A percentile compares a stretch with the other conserved stretches of the same genome.
phyloP scores from a whole-genome alignment of 2,113 vertebrate genomes.

The Nyctibius bracteatus region DNA sequence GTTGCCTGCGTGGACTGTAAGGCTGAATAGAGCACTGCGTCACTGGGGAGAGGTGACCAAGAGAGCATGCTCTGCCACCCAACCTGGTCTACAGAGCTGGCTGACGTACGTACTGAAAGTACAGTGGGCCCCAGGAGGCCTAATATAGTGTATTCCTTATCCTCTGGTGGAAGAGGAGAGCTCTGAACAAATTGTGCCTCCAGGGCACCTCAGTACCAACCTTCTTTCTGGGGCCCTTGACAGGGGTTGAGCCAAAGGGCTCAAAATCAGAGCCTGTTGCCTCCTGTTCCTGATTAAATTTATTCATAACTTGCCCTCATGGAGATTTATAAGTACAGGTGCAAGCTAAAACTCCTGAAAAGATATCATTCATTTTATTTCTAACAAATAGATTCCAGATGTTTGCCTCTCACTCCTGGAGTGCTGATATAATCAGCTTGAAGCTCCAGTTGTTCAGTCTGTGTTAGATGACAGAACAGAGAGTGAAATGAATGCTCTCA shows the following conservation, averaged over 20 bases:
- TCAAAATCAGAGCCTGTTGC: neutral
- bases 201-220: neutral
- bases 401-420: neutral
- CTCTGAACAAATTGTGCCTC: neutral
- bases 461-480: neutral
- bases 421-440: neutral
- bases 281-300: neutral
- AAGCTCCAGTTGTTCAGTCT: neutral
- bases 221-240: neutral
- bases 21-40: neutral
- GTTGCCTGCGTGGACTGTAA: neutral
- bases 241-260: neutral
- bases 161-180: neutral
- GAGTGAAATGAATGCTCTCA: neutral
- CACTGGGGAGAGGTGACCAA: fast-evolving
- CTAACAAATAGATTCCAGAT: conserved; percentile 37
- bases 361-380: conserved; percentile 6
- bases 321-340: conserved; percentile 30
- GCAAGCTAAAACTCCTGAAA: conserved; percentile 6
- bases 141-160: neutral
- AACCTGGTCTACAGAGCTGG: neutral
- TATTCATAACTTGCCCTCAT: neutral
- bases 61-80: neutral
- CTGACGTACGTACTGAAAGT: neutral
- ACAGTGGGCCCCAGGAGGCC: neutral